Conservation (phyloP, 2,888 invertebrate species). For the Tanytarsus gracilentus region DNA sequence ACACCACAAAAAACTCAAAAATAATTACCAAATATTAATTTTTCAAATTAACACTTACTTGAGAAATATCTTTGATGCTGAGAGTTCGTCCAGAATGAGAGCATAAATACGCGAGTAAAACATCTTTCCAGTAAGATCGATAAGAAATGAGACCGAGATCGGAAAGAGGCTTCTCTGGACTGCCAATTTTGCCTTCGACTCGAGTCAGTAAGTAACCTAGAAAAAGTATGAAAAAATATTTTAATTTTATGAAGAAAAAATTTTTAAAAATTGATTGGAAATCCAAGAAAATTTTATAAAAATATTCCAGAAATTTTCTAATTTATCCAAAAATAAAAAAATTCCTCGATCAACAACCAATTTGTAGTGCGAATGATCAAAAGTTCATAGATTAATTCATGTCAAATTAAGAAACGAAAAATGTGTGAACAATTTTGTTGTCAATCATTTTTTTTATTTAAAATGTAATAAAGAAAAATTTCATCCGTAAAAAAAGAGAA, state of each 20-base stretch:
- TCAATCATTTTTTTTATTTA: constrained; percentile 21
- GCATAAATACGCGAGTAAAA: constrained; percentile 81
- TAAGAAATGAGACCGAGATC: constrained; percentile 96
- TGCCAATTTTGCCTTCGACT: constrained; percentile 96
- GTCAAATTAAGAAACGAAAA: background rate
- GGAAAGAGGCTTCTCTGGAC: constrained; percentile 96
- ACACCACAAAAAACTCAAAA: no score
- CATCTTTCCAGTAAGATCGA: constrained; percentile 98
- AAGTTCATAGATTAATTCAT: background rate
- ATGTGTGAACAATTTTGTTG: constrained; percentile 16
- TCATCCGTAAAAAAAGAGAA: background rate
- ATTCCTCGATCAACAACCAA: no score
- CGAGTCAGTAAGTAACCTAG: constrained; percentile 91
- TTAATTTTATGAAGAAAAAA: no score
- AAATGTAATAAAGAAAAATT: background rate
- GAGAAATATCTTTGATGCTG: constrained; percentile 76
- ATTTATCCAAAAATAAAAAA: no score
- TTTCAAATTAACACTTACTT: constrained; percentile 35
- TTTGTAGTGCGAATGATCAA: no score
- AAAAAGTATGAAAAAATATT: constrained; percentile 30
- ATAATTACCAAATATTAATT: no score
- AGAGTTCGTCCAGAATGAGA: constrained; percentile 81
- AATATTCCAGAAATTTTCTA: no score
- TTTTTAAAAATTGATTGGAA: no score
- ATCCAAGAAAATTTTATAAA: no score